Conservation (phyloP, 2,113 vertebrate genomes). For the Paralichthys olivaceus region DNA sequence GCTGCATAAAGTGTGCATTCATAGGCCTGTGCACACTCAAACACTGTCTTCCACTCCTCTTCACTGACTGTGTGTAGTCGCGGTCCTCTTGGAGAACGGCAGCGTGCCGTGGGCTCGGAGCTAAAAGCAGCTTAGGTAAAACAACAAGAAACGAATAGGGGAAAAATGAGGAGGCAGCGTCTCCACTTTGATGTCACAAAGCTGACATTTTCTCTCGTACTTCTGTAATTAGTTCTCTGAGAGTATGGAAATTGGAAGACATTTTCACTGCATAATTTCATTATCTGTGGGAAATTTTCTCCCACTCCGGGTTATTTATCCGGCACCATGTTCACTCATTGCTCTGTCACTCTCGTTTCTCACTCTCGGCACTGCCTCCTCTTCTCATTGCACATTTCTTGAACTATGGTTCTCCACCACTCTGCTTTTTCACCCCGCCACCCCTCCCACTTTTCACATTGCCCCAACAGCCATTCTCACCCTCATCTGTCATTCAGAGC, state of each 20-base stretch:
- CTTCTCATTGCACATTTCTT: slow-evolving; percentile 23
- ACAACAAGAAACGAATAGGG: slow-evolving; percentile 59
- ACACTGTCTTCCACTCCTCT: slow-evolving; percentile 8
- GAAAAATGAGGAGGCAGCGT: slow-evolving; percentile 50
- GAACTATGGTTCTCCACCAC: slow-evolving; percentile 23
- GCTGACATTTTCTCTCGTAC: slow-evolving; percentile 66
- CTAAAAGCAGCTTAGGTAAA: slow-evolving; percentile 73
- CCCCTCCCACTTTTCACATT: slow-evolving; percentile 39
- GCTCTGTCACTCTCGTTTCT: slow-evolving; percentile 16
- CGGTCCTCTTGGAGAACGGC: slow-evolving; percentile 49
- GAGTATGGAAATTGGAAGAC: slow-evolving; percentile 59
- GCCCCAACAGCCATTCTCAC: slow-evolving; percentile 55
- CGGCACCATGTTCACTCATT: slow-evolving; percentile 37
- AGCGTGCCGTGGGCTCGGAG: slow-evolving; percentile 44
- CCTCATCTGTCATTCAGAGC: slow-evolving; percentile 75
- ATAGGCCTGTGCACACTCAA: neutral
- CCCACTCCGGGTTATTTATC: slow-evolving; percentile 57
- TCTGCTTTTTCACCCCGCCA: slow-evolving; percentile 16
- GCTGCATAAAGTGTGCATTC: neutral
- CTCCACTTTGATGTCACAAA: slow-evolving; percentile 72
- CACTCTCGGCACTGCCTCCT: slow-evolving; percentile 17
- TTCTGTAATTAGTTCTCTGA: slow-evolving; percentile 74
- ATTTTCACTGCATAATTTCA: slow-evolving; percentile 68
- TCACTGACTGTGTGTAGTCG: slow-evolving; percentile 16
- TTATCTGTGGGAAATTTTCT: slow-evolving; percentile 64